Evolutionary conservation across 2,797 vertebrate genomes (phyloP).

Genomic region (Erethizon dorsatum): DNA sequence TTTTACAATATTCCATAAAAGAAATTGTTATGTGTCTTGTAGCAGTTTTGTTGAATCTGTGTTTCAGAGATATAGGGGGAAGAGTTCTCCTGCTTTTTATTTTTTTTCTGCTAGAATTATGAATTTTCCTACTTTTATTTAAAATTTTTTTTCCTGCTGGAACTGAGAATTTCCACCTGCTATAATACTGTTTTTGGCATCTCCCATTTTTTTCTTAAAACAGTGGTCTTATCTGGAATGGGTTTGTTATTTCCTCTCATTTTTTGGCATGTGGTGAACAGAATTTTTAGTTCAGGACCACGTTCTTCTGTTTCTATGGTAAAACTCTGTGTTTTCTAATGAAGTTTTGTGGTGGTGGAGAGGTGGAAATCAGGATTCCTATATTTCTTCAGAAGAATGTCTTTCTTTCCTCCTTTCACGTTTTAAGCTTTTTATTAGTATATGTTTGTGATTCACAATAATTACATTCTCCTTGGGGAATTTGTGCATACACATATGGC

Average conservation of each 20-base stretch:
- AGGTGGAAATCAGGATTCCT: neutral
- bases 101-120: neutral
- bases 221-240: neutral
- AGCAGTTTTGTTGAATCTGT: neutral
- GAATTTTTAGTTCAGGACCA: neutral
- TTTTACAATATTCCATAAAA: neutral
- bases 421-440: neutral
- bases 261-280: neutral
- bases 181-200: no score
- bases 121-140: neutral
- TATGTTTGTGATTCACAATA: neutral
- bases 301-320: neutral
- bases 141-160: neutral
- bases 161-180: neutral
- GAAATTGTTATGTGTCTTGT: neutral
- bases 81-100: neutral
- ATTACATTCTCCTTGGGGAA: neutral
- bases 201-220: neutral
- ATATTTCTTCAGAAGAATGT: neutral
- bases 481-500: rapidly evolving
- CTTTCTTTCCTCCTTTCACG: neutral
- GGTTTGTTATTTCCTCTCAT: no score
- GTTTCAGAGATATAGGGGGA: neutral
- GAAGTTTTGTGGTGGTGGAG: neutral
- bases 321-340: neutral